Evolutionary conservation across 2,797 vertebrate species (phyloP), one percentile per base, ranked within the genome.

Genomic region (Phalloptychus januarius): DNA sequence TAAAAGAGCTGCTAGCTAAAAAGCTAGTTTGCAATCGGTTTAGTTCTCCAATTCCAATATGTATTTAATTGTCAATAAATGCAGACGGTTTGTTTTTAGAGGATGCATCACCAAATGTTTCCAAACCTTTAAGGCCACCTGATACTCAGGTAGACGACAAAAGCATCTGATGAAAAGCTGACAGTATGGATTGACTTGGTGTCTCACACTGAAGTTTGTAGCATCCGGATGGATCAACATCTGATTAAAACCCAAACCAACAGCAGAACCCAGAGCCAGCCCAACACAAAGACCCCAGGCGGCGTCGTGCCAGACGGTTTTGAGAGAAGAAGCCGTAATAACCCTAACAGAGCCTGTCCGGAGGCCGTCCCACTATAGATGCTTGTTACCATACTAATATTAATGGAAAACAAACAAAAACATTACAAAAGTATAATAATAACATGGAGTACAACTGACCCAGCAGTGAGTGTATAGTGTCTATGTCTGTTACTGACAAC

Each of bases 391-490:
- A 95, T 94, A 93, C 93, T 92, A 94, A 95, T 91, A 96, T 94
- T 94, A 95, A 87, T 88, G 83, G 86, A 92, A 89, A 72, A 31
- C 52, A 45, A 74, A 28, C 15, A 86, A 80, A 89, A 94, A 95
- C 12, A 65, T 95, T 82, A 93, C 85, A 93, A 89, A 91, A 90
- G 70, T 79, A 83, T 86, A 89, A 91, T 88, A 88, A 91, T 88
- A 94, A 95, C 90, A 95, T 95, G 94, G 96, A 96, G 96, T 97
- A 98, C 96, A 95, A 99, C 98, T 99, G 98, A 97, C 96, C 98
- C 98, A 99, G 98, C 98, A 99, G 98, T 98, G 96, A 97, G 96
- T 96, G 89, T 95, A 92, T 92, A 93, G 85, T 96, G 96, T 96
- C 96, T 97, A 97, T 93, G 95, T 95, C 95, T 94, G 96, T 97